Conservation (phyloP, 2,888 invertebrate species). For the Xanthia icteritia region DNA sequence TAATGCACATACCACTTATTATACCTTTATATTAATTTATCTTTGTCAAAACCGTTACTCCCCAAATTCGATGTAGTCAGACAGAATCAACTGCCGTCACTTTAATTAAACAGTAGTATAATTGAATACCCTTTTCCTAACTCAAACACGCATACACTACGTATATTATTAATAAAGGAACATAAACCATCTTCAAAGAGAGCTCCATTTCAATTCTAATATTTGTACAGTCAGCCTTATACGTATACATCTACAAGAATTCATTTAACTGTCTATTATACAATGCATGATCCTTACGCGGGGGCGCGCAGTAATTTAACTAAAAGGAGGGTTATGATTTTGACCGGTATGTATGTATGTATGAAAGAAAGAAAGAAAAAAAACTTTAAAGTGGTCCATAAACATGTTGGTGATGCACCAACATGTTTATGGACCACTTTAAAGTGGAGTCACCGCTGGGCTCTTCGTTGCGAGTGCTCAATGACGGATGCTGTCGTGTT, state of each 20-base stretch:
- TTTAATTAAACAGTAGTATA: background rate
- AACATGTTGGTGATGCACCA: too few species aligned
- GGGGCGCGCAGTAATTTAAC: too few species aligned
- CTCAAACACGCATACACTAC: background rate
- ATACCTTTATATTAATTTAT: background rate
- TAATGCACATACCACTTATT: background rate
- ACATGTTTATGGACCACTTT: too few species aligned
- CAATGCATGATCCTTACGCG: too few species aligned
- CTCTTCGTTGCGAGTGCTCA: too few species aligned
- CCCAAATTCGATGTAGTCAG: background rate
- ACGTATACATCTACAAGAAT: background rate
- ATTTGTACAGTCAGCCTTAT: background rate
- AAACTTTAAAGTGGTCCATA: too few species aligned
- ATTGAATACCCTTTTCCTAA: background rate
- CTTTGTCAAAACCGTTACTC: background rate
- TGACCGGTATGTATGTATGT: too few species aligned
- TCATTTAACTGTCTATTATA: background rate
- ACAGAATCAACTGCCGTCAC: background rate
- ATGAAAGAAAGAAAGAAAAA: too few species aligned
- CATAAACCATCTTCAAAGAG: background rate
- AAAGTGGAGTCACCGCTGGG: too few species aligned
- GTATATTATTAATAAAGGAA: too few species aligned
- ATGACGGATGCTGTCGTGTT: too few species aligned
- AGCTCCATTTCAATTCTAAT: background rate
- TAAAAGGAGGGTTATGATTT: too few species aligned